A percentile compares a stretch with the other conserved stretches of the same genome.
phyloP scores from a whole-genome alignment of 1,140 invertebrate genomes.

The Papilio xuthus region DNA sequence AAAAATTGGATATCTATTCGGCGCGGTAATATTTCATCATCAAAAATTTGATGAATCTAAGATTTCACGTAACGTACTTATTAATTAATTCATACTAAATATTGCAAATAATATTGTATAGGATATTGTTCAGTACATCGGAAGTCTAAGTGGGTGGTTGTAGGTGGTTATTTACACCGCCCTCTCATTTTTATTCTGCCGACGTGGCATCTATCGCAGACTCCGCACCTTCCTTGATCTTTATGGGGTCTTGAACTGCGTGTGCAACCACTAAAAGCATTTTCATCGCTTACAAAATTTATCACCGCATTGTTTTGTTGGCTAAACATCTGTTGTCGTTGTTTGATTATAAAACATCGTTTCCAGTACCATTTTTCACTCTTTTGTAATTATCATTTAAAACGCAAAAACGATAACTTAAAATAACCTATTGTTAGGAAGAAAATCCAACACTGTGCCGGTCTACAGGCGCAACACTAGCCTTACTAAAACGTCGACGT shows the following conservation, averaged over 20 bases:
- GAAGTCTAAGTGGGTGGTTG: not conserved
- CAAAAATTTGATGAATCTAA: too few species aligned
- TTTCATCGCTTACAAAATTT: not conserved
- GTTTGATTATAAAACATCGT: too few species aligned
- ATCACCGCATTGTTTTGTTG: not conserved
- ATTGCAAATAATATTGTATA: not conserved
- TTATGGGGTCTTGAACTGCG: conserved; percentile 17
- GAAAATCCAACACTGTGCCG: too few species aligned
- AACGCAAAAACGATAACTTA: too few species aligned
- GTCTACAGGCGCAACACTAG: too few species aligned
- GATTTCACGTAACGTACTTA: too few species aligned
- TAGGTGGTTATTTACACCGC: conserved; percentile 35
- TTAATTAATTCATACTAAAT: not conserved
- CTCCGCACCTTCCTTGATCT: not conserved
- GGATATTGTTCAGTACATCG: not conserved
- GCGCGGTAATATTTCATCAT: too few species aligned
- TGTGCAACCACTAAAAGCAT: conserved; percentile 6
- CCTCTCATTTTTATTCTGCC: conserved; percentile 55
- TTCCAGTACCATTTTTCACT: too few species aligned
- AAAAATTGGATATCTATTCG: too few species aligned
- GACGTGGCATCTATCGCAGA: conserved; percentile 52
- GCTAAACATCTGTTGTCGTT: not conserved
- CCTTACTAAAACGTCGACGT: too few species aligned
- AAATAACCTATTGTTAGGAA: too few species aligned
- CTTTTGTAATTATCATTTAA: too few species aligned